These are phyloP conservation scores for Cetoscarus ocellatus DNA, from an alignment of 2,797 vertebrate species.

Conservation along the genomic window DNA sequence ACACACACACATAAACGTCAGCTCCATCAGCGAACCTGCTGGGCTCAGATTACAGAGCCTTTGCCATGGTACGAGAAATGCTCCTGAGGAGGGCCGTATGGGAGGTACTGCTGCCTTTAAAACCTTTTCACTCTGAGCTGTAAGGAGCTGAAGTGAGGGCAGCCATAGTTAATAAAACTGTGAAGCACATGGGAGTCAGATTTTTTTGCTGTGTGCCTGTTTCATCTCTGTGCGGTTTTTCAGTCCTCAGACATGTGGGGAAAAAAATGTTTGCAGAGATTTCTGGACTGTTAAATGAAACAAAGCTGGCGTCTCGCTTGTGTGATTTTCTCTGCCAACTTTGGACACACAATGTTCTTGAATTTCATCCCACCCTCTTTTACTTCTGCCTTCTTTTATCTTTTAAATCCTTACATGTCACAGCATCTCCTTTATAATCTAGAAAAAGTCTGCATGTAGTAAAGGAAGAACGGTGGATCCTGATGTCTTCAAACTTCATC, in stretches of 20 bases:
- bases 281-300: constrained; percentile 34
- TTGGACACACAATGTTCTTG: constrained; percentile 3
- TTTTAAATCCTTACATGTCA: constrained; percentile 9
- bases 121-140: constrained; percentile 53
- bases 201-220: constrained; percentile 39
- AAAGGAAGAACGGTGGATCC: not conserved
- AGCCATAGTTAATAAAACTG: constrained; percentile 59
- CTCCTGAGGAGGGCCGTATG: constrained; percentile 60
- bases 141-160: constrained; percentile 67
- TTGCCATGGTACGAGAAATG: constrained; percentile 58
- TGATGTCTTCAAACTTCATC: not conserved
- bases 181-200: constrained; percentile 51
- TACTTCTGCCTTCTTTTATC: constrained; percentile 14
- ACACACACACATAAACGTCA: constrained; percentile 24
- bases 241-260: constrained; percentile 31
- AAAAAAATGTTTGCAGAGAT: constrained; percentile 36
- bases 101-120: constrained; percentile 50
- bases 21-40: constrained; percentile 68
- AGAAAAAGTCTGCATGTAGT: constrained; percentile 18
- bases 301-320: constrained; percentile 16
- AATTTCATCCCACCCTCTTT: constrained; percentile 15
- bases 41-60: constrained; percentile 77
- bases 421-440: constrained; percentile 10
- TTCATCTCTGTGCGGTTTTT: constrained; percentile 28
- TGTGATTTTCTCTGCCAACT: constrained; percentile 2